These are phyloP conservation scores for Hypolimnas misippus DNA, from an alignment of 2,888 invertebrate species.

Conservation along the genomic window DNA sequence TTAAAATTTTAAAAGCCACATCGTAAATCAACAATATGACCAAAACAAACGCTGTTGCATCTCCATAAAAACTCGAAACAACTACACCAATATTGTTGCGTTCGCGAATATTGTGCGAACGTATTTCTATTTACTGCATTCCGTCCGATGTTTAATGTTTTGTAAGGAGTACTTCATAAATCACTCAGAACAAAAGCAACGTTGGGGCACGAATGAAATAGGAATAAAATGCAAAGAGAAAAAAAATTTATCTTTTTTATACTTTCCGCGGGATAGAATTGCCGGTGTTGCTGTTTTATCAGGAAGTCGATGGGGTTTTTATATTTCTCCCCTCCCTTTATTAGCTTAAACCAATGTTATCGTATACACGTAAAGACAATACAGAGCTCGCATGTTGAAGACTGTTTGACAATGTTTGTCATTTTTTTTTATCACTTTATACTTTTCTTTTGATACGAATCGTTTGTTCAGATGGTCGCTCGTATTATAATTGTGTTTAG, in stretches of 20 bases:
- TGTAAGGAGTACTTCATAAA: conserved; percentile 51
- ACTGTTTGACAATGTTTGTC: background rate
- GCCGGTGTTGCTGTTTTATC: conserved; percentile 51
- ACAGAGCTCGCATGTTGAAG: background rate
- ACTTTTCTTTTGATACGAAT: background rate
- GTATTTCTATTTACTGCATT: conserved; percentile 49
- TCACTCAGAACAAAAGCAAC: conserved; percentile 44
- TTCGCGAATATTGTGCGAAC: conserved; percentile 35
- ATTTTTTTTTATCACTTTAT: background rate
- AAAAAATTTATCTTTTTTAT: conserved; percentile 55
- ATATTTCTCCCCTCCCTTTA: conserved; percentile 47
- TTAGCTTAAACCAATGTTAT: conserved; percentile 26
- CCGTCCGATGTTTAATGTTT: conserved; percentile 52
- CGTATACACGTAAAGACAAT: background rate
- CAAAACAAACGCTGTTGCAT: background rate
- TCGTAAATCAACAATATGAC: background rate
- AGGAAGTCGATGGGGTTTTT: conserved; percentile 50
- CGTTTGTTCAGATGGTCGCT: too few species aligned
- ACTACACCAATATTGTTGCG: conserved; percentile 15
- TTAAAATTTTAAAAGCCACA: background rate
- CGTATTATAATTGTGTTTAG: too few species aligned
- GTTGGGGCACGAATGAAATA: conserved; percentile 27
- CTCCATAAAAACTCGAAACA: conserved; percentile 12
- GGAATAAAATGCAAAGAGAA: conserved; percentile 58
- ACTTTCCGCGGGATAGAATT: conserved; percentile 50